Evolutionary conservation across 2,888 invertebrate species (phyloP), one percentile per base, ranked within the genome.

Genomic region (Acanthococcus lagerstroemiae): DNA sequence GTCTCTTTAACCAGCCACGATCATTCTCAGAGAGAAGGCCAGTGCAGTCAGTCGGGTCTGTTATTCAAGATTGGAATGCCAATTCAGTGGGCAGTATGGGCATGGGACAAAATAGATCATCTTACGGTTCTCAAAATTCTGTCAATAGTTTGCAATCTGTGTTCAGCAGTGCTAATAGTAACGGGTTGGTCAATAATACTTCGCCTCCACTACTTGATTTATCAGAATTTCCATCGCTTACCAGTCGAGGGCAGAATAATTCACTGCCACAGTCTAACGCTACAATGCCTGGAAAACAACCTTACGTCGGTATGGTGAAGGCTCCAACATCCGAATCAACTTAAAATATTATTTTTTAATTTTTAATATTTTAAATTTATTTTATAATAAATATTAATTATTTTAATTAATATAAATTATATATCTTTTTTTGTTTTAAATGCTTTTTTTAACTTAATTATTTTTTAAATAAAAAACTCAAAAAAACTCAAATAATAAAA

Each of bases 231-330:
- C 93, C 93, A 70, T 92, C 92, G 72, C 81, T 93, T 75, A 92
- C 92, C 74, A 90, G 88, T 77, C 83, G 92, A 76, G 90, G 87
- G 72, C 86, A 86, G 73, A 85, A 85, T 72, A 84, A 88, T 81
- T 82, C 83, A 76, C 82, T 84, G 79, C 88, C 89, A 74, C 89
- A 84, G 76, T 83, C 84, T 74, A 84, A 87, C 80, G 86, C 90
- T 79, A 74, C 76, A 17, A 75, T 76, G 74, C 90, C 90, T 71
- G 90, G 91, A 77, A 88, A 89, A 80, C 90, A 92, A 82, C 91
- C 92, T 78, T 92, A 92, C 82, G 92, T 92, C 79, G 92, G 92
- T 76, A 92, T 93, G 91, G 92, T 93, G 73, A 94, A 94, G 80
- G 91, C 92, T 79, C 93, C 93, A 70, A 89, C 90, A 74, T 85